A percentile compares a stretch with the other conserved stretches of the same genome.
phyloP scores from a whole-genome alignment of 35 echinoderm and acorn worm species.

The Ophiothrix spiculata region DNA sequence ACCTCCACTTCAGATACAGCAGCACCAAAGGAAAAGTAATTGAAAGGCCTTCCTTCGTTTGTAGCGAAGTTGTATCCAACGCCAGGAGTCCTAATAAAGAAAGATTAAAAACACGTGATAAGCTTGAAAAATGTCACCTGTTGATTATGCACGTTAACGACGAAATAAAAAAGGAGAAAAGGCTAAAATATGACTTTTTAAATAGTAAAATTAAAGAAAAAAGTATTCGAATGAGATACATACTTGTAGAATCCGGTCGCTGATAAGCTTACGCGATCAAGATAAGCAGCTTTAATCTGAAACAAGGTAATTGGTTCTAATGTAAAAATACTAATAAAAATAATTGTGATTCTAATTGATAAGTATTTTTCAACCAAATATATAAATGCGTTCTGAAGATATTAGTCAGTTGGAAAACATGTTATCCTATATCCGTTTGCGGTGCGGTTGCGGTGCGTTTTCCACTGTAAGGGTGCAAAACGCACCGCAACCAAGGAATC shows the following conservation, averaged over 20 bases:
- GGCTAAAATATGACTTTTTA: background rate
- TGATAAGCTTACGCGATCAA: constrained; percentile 57
- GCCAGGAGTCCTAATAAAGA: constrained; percentile 55
- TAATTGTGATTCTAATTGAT: background rate
- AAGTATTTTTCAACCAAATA: background rate
- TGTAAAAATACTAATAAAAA: too few relatives aligned
- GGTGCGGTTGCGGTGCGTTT: background rate
- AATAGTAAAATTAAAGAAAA: background rate
- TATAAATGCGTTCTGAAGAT: background rate
- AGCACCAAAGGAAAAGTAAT: constrained; percentile 55
- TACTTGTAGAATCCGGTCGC: constrained; percentile 17
- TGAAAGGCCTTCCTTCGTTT: constrained; percentile 45
- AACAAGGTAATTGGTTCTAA: too few relatives aligned
- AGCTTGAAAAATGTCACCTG: background rate
- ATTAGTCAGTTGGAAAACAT: background rate
- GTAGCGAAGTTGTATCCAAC: constrained; percentile 51
- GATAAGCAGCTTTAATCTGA: constrained; percentile 61
- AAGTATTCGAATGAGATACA: background rate
- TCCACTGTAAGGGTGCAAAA: background rate
- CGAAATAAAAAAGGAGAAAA: background rate
- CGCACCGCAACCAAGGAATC: background rate
- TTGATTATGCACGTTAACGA: background rate
- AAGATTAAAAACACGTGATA: background rate
- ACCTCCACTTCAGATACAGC: constrained; percentile 81
- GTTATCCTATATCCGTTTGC: background rate